Evolutionary conservation across 2,888 invertebrate genomes (phyloP), one percentile per base, ranked within the genome.

Genomic region (Drosophila histrio): DNA sequence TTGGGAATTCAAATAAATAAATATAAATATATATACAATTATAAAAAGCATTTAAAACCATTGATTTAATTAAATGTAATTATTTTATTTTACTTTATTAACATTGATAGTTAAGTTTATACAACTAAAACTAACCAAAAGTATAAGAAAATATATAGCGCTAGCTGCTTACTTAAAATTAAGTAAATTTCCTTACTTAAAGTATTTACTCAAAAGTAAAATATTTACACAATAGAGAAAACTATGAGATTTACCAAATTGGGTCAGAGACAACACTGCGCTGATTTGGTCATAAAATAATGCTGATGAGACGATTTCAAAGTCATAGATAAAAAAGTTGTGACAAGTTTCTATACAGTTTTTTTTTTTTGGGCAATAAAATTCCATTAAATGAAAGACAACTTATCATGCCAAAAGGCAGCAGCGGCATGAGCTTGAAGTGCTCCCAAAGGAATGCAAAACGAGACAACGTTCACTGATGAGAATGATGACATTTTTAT

Each of bases 401-500:
- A 67, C 62, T 70, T 72, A 74, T 63, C 67, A 54, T 50, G 60
- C 49, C 46, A 17, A 39, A 30, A 52, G 49, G 36, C 46, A 28
- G 26, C 56, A 30, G 36, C 28, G 36, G 26, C 58, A 53, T 22
- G 38, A 53, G 50, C 56, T 28, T 44, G 11, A 70, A 77, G 60
- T 54, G 59, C 49, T 77, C 80, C 79, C 72, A 9, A 30, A 63
- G 76, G 83, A 86, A 76, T 78, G 64, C 79, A 79, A 64, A 85
- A 72, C 61, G 75, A 62, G 79, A 36, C 79, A 75, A 62, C 66
- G 61, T 50, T 46, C 77, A 58, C 46, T 70, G 82, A 81, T 79
- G 87, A 74, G 79, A 61, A 75, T 78, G 84, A 82, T 85, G 79
- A 68, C 76, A 75, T 75, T 87, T 82, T 79, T 79, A 79, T 78